Percentiles rank a stretch among this genome's conserved stretches.
Conservation (phyloP, 1,140 invertebrate genomes). For the Hetaerina americana region DNA sequence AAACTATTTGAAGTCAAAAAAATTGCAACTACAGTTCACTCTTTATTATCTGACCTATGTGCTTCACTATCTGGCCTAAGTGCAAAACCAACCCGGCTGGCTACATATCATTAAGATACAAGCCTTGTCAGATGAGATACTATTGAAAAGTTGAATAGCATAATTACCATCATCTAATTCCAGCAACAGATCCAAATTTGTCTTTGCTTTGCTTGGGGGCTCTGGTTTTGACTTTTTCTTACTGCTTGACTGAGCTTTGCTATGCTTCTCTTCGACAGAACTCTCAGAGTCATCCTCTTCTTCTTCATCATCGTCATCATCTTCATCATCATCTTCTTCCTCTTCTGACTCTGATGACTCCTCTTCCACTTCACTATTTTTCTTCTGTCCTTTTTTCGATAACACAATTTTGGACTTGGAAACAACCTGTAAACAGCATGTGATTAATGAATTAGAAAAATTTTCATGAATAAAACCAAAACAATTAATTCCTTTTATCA, state of each 20-base stretch:
- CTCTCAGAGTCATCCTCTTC: conserved; percentile 17
- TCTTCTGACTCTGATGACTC: conserved; percentile 19
- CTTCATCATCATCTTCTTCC: conserved; percentile 17
- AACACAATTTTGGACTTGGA: background rate
- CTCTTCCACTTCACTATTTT: conserved; percentile 20
- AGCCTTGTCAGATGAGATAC: conserved; percentile 8
- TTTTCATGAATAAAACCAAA: too few species aligned
- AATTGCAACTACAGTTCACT: too few species aligned
- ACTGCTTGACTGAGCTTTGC: background rate
- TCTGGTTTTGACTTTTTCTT: conserved; percentile 5
- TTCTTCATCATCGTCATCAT: conserved; percentile 24
- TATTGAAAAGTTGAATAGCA: conserved; percentile 8
- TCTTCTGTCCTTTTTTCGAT: conserved; percentile 7
- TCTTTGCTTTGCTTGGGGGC: conserved; percentile 25
- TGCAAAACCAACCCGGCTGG: too few species aligned
- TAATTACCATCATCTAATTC: conserved; percentile 55
- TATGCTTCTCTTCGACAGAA: conserved; percentile 20
- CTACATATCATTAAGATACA: too few species aligned
- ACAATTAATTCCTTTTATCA: too few species aligned
- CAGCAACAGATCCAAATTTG: conserved; percentile 66
- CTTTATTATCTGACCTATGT: too few species aligned
- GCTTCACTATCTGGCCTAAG: too few species aligned
- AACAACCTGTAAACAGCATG: conserved; percentile 4
- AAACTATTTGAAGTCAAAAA: too few species aligned
- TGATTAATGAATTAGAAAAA: too few species aligned